Evolutionary conservation across 2,797 vertebrate genomes (phyloP).

Genomic region (Syncerus caffer): DNA sequence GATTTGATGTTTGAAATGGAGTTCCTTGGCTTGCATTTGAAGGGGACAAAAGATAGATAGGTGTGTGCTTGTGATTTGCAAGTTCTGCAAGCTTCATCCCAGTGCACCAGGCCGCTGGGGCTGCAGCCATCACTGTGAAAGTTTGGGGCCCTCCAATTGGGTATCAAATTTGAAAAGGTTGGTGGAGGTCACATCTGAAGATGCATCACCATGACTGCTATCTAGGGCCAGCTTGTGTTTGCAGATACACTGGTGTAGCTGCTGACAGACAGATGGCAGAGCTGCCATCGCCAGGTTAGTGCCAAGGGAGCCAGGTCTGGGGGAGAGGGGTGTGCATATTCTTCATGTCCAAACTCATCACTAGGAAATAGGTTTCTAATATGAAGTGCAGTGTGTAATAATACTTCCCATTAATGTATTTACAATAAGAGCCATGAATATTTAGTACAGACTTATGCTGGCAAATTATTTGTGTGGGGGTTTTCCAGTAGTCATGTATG

Average conservation of each 20-base stretch:
- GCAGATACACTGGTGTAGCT: neutral
- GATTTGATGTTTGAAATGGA: neutral
- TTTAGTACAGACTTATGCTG: neutral
- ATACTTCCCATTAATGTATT: neutral
- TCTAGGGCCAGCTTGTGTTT: accelerated
- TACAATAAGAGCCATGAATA: too few species aligned
- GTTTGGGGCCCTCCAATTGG: too few species aligned
- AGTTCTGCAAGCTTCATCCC: accelerated
- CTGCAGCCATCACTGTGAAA: accelerated
- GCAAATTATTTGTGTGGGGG: neutral
- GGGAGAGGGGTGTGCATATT: too few species aligned
- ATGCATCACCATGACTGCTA: neutral
- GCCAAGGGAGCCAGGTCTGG: neutral
- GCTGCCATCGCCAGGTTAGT: neutral
- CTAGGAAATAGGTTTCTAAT: neutral
- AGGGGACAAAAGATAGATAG: accelerated
- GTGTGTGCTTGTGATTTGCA: neutral
- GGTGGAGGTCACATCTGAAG: neutral
- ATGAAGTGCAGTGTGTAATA: neutral
- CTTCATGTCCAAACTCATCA: neutral
- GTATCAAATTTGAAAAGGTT: neutral
- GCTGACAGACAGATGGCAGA: neutral
- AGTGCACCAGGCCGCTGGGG: accelerated
- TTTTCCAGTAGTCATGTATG: neutral
- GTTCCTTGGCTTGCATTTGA: neutral